Conservation (phyloP, 2,888 invertebrate species). For the Eupithecia abbreviata region DNA sequence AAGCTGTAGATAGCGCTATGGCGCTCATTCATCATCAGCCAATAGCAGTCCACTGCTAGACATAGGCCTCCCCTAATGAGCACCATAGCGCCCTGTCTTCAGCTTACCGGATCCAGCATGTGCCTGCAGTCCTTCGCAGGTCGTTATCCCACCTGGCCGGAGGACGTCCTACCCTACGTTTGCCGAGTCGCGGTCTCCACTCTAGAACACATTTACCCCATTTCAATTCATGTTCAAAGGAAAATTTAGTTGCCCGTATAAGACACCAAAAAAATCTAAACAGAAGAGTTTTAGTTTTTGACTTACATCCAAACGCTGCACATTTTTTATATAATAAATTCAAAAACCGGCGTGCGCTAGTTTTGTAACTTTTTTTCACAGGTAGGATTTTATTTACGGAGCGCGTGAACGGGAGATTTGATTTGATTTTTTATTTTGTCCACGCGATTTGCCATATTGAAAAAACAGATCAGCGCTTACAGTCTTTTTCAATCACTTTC, state of each 20-base stretch:
- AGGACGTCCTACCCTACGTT: too few species aligned
- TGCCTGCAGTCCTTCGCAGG: too few species aligned
- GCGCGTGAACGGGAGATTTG: neutral
- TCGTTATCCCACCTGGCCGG: too few species aligned
- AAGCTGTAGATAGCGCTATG: too few species aligned
- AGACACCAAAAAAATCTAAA: slow-evolving; percentile 18
- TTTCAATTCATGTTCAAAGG: neutral
- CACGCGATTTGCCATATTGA: neutral
- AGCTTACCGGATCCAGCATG: too few species aligned
- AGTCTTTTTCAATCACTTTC: neutral
- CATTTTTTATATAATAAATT: neutral
- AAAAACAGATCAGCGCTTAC: neutral
- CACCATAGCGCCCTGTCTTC: too few species aligned
- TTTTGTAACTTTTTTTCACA: neutral
- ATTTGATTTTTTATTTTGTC: neutral
- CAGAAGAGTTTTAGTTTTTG: slow-evolving; percentile 32
- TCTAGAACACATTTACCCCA: too few species aligned
- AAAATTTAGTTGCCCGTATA: neutral
- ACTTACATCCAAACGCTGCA: slow-evolving; percentile 22
- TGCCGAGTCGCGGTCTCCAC: too few species aligned
- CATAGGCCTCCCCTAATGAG: too few species aligned
- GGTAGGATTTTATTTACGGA: slow-evolving; percentile 1
- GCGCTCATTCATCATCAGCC: too few species aligned
- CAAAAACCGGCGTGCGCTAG: neutral
- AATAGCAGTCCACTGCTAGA: too few species aligned